Evolutionary conservation across 2,113 vertebrate genomes (phyloP).

Genomic region (Ceuthmochares aereus): DNA sequence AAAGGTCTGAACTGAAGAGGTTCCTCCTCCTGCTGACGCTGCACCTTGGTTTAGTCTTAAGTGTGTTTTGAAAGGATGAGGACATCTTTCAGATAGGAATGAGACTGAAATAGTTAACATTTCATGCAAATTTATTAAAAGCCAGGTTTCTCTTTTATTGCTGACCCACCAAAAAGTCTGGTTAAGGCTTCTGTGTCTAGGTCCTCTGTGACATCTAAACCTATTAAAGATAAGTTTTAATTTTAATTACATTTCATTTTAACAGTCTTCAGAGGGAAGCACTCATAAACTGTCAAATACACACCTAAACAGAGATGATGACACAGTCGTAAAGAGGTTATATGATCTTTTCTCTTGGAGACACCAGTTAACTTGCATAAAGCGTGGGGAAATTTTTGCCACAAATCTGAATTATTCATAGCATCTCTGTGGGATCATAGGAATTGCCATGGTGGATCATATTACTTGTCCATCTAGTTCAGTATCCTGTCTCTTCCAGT

Average conservation of each 20-base stretch:
- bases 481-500: slow-evolving; percentile 29
- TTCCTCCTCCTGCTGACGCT: neutral
- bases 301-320: slow-evolving; percentile 4
- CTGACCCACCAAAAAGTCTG: neutral
- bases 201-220: neutral
- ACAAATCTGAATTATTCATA: slow-evolving; percentile 67
- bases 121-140: neutral
- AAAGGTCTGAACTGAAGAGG: rapidly evolving
- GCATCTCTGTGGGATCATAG: slow-evolving; percentile 32
- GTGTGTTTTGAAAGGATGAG: neutral
- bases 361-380: slow-evolving; percentile 22
- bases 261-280: neutral
- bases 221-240: neutral
- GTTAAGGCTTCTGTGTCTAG: neutral
- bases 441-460: slow-evolving; percentile 47
- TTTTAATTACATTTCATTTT: slow-evolving; percentile 18
- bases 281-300: slow-evolving; percentile 28
- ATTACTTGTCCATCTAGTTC: slow-evolving; percentile 35
- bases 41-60: neutral
- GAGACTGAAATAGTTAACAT: neutral
- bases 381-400: slow-evolving; percentile 11
- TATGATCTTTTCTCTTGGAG: slow-evolving; percentile 32
- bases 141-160: neutral
- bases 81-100: neutral
- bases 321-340: slow-evolving; percentile 9